Conservation (phyloP, 2,797 vertebrate species). For the Sebastes paucispinis region DNA sequence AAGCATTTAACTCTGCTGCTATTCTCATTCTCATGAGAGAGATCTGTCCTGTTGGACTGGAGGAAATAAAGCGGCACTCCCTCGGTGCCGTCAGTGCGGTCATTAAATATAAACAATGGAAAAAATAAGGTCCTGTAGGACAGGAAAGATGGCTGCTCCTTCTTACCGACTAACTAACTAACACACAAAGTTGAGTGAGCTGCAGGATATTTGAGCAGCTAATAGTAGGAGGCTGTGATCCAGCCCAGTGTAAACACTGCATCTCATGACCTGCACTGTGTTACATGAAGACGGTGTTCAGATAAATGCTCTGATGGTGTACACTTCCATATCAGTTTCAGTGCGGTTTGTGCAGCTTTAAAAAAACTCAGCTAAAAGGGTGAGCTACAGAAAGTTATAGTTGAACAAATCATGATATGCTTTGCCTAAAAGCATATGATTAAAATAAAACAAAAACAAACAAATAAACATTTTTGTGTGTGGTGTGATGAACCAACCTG, state of each 20-base stretch:
- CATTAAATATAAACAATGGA: conserved; percentile 83
- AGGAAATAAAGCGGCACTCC: conserved; percentile 68
- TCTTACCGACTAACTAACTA: conserved; percentile 32
- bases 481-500: conserved; percentile 74
- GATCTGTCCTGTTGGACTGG: conserved; percentile 50
- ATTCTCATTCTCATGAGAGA: conserved; percentile 43
- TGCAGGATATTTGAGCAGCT: conserved; percentile 71
- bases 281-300: conserved; percentile 33
- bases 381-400: not conserved
- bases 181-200: conserved; percentile 47
- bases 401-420: not conserved
- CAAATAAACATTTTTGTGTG: not conserved
- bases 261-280: conserved; percentile 27
- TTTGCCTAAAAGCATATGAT: not conserved
- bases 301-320: conserved; percentile 32
- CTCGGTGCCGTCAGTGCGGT: conserved; percentile 45
- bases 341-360: conserved; percentile 29
- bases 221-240: conserved; percentile 46
- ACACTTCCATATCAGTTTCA: conserved; percentile 33
- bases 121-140: conserved; percentile 67
- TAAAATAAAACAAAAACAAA: not conserved
- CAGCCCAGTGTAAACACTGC: conserved; percentile 56
- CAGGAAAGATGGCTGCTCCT: conserved; percentile 72
- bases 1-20: conserved; percentile 13
- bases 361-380: not conserved